Evolutionary conservation across 2,888 invertebrate genomes (phyloP).

Genomic region (Rhimphoctona megacephalus): DNA sequence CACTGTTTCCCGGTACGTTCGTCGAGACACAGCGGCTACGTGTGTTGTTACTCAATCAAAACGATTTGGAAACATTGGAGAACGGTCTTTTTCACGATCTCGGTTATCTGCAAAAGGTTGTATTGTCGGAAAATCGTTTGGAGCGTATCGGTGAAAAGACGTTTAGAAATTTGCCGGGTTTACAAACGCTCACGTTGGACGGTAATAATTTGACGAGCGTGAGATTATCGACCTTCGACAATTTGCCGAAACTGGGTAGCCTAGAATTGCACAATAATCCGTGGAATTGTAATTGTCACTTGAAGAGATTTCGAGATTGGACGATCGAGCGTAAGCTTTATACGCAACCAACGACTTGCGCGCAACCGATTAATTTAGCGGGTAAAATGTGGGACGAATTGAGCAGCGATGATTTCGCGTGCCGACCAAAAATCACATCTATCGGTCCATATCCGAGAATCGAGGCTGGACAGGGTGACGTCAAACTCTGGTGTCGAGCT

Average conservation of each 20-base stretch:
- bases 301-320: conserved; percentile 92
- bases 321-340: conserved; percentile 90
- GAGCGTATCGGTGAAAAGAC: conserved; percentile 89
- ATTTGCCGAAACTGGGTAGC: conserved; percentile 89
- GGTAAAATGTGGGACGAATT: conserved; percentile 91
- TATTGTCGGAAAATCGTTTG: conserved; percentile 91
- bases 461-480: conserved; percentile 88
- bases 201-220: conserved; percentile 91
- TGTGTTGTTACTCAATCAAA: conserved; percentile 90
- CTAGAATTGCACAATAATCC: conserved; percentile 93
- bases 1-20: conserved; percentile 90
- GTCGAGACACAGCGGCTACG: conserved; percentile 90
- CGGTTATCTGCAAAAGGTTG: conserved; percentile 90
- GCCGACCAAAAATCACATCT: conserved; percentile 89
- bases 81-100: conserved; percentile 92
- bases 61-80: conserved; percentile 90
- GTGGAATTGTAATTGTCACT: conserved; percentile 95
- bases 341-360: conserved; percentile 90
- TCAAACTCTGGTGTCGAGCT: conserved; percentile 90
- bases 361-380: conserved; percentile 89
- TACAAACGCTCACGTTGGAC: conserved; percentile 90
- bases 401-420: conserved; percentile 91
- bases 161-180: conserved; percentile 89
- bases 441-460: conserved; percentile 86
- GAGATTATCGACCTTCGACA: conserved; percentile 88